Evolutionary conservation across 1,140 invertebrate species (phyloP).

Genomic region (Grapholita molesta): DNA sequence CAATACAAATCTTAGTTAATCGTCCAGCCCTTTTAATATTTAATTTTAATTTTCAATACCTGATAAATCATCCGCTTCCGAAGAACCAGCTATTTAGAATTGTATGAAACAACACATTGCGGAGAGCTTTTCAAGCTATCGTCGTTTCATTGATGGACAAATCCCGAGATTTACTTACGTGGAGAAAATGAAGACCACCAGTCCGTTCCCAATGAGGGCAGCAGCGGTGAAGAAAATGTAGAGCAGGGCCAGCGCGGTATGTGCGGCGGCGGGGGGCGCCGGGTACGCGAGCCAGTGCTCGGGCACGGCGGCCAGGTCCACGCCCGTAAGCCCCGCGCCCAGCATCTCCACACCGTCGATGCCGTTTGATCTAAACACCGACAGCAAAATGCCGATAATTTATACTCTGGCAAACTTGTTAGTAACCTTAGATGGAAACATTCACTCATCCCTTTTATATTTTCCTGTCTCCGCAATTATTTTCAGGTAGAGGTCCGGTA

Average conservation of each 20-base stretch:
- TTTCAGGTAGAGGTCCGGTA: no score
- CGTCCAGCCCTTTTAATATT: no score
- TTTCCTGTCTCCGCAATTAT: no score
- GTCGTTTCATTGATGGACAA: no score
- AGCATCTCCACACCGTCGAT: constrained; percentile 75
- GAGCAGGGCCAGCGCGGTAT: constrained; percentile 89
- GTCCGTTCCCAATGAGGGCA: constrained; percentile 89
- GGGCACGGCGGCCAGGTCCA: constrained; percentile 86
- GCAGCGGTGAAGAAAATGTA: constrained; percentile 90
- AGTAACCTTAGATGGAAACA: no score
- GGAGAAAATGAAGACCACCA: constrained; percentile 94
- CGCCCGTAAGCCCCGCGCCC: constrained; percentile 87
- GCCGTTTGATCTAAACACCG: constrained; percentile 30
- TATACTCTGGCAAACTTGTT: not conserved
- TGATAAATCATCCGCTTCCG: no score
- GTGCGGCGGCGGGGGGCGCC: constrained; percentile 88
- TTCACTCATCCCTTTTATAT: no score
- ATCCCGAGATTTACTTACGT: constrained; percentile 80
- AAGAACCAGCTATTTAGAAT: no score
- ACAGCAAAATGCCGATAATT: constrained; percentile 14
- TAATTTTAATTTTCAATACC: no score
- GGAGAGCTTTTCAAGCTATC: no score
- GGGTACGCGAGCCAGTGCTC: constrained; percentile 90
- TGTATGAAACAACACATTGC: no score
- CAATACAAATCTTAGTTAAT: no score